phyloP scores from a whole-genome alignment of 2,888 invertebrate genomes.

The Drosophila borborema region DNA sequence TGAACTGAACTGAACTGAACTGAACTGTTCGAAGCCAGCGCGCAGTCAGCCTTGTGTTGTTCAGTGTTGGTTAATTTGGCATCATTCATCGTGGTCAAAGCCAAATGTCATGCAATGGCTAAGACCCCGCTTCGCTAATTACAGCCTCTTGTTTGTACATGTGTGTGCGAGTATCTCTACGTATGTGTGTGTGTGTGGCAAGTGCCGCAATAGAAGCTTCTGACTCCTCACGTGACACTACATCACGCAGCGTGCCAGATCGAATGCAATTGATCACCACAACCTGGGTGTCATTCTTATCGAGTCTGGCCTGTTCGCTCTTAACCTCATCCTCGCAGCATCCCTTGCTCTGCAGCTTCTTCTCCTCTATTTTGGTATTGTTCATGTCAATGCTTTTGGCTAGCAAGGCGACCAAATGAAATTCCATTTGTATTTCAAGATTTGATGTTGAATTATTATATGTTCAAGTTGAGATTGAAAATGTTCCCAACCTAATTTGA shows the following conservation, averaged over 20 bases:
- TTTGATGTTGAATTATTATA: slow-evolving; percentile 3
- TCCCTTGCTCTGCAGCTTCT: background rate
- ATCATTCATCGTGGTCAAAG: slow-evolving; percentile 72
- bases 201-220: slow-evolving; percentile 39
- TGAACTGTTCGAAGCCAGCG: slow-evolving; percentile 19
- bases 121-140: slow-evolving; percentile 64
- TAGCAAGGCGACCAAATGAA: background rate
- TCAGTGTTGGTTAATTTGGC: slow-evolving; percentile 63
- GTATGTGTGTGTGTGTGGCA: slow-evolving; percentile 9
- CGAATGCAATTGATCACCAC: slow-evolving; percentile 61
- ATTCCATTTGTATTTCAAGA: slow-evolving; percentile 7
- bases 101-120: slow-evolving; percentile 72
- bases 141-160: slow-evolving; percentile 60
- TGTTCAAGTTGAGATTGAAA: background rate
- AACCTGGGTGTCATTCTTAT: slow-evolving; percentile 33
- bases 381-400: background rate
- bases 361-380: background rate
- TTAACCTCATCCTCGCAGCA: background rate
- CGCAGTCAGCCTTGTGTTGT: slow-evolving; percentile 16
- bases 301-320: slow-evolving; percentile 15
- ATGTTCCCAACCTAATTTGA: too few species aligned
- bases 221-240: slow-evolving; percentile 61
- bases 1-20: slow-evolving; percentile 11
- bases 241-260: slow-evolving; percentile 57
- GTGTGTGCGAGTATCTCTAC: slow-evolving; percentile 1